A percentile compares a stretch with the other conserved stretches of the same genome.
Evolutionary conservation across 2,113 vertebrate genomes (phyloP).

Genomic region (Syngnathus typhle): DNA sequence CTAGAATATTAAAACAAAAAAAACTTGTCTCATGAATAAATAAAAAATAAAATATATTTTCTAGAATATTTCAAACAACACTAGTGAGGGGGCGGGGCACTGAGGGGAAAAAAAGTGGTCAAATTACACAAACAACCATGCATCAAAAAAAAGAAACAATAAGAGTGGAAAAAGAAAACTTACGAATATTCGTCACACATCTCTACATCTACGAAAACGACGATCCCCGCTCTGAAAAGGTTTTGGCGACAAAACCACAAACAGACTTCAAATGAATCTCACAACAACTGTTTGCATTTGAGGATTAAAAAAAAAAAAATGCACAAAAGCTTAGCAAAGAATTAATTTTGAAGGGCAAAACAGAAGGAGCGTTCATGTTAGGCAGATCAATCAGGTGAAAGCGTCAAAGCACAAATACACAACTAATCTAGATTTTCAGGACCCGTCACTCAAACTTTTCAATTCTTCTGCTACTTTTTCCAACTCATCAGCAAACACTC

Average conservation of each 20-base stretch:
- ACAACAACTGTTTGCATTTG: not conserved
- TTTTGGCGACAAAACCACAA: slow-evolving; percentile 48
- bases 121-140: not conserved
- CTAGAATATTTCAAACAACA: not conserved
- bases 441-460: not conserved
- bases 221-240: slow-evolving; percentile 76
- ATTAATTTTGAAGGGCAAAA: not conserved
- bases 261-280: slow-evolving; percentile 25
- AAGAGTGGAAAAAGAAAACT: slow-evolving; percentile 65
- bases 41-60: no score
- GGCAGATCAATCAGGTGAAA: not conserved
- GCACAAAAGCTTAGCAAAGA: not conserved
- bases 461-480: not conserved
- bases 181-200: slow-evolving; percentile 74
- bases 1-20: no score
- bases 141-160: not conserved
- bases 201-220: slow-evolving; percentile 80
- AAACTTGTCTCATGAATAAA: no score
- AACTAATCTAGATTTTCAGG: no score
- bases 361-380: not conserved
- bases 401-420: no score
- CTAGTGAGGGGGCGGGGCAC: no score
- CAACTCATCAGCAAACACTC: not conserved
- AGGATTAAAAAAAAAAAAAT: not conserved
- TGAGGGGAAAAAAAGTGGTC: slow-evolving; percentile 1